These are phyloP conservation scores for Melipona beecheii DNA, from an alignment of 2,888 invertebrate species.

Conservation along the genomic window DNA sequence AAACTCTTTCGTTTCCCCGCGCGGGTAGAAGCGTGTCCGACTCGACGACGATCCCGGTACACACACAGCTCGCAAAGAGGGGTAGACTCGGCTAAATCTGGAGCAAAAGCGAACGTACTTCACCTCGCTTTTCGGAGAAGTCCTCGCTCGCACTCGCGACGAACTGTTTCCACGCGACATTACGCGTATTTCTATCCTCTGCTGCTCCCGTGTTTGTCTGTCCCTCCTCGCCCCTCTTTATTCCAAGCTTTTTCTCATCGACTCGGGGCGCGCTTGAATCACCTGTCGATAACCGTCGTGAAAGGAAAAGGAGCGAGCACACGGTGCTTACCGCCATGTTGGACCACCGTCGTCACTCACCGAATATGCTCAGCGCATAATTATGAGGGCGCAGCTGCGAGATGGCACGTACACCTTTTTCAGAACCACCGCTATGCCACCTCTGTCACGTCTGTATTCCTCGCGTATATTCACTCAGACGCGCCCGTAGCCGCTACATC, in stretches of 20 bases:
- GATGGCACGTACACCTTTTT: conserved; percentile 67
- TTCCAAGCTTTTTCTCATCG: background rate
- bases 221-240: background rate
- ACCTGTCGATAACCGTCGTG: conserved; percentile 42
- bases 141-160: background rate
- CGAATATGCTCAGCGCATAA: conserved; percentile 68
- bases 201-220: background rate
- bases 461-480: conserved; percentile 7
- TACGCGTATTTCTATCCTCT: background rate
- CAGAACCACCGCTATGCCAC: conserved; percentile 59
- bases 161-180: background rate
- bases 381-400: conserved; percentile 61
- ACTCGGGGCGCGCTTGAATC: conserved; percentile 20
- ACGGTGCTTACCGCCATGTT: conserved; percentile 36
- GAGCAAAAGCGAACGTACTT: conserved; percentile 5
- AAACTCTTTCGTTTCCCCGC: conserved; percentile 27
- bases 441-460: conserved; percentile 29
- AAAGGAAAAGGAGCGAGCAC: conserved; percentile 46
- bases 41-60: background rate
- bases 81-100: conserved; percentile 32
- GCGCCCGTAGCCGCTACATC: conserved; percentile 7
- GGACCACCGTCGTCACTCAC: conserved; percentile 55
- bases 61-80: background rate
- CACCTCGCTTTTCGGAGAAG: background rate
- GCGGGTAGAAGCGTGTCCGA: background rate